These are phyloP conservation scores for Eulemur albifrons DNA, from an alignment of 2,797 vertebrate genomes.

Conservation along the genomic window DNA sequence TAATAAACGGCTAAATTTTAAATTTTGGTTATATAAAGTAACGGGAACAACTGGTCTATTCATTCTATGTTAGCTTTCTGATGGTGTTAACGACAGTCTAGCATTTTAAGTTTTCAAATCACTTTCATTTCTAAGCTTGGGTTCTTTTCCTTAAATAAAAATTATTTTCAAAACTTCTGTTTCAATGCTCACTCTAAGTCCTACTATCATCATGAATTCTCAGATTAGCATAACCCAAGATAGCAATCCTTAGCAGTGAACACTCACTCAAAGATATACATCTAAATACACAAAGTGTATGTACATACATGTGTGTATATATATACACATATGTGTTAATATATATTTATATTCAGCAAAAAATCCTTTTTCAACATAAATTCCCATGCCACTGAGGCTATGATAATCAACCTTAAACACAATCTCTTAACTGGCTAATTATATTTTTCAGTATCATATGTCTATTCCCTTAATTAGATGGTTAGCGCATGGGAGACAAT, in stretches of 20 bases:
- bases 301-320: neutral
- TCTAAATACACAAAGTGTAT: neutral
- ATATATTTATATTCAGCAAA: neutral
- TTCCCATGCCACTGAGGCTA: neutral
- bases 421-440: neutral
- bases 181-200: neutral
- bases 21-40: neutral
- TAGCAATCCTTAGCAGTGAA: neutral
- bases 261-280: neutral
- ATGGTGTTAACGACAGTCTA: neutral
- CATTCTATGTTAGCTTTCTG: neutral
- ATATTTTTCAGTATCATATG: neutral
- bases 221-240: neutral
- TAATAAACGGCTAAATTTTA: neutral
- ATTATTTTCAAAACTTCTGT: neutral
- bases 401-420: neutral
- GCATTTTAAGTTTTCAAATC: neutral
- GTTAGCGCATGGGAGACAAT: neutral
- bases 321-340: neutral
- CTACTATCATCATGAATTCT: neutral
- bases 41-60: neutral
- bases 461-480: neutral
- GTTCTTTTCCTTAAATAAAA: neutral
- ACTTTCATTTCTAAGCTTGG: neutral
- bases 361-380: neutral